Percentiles rank a stretch among this genome's conserved stretches.
Evolutionary conservation across 2,113 vertebrate genomes (phyloP).

Genomic region (Cinclus mexicanus): DNA sequence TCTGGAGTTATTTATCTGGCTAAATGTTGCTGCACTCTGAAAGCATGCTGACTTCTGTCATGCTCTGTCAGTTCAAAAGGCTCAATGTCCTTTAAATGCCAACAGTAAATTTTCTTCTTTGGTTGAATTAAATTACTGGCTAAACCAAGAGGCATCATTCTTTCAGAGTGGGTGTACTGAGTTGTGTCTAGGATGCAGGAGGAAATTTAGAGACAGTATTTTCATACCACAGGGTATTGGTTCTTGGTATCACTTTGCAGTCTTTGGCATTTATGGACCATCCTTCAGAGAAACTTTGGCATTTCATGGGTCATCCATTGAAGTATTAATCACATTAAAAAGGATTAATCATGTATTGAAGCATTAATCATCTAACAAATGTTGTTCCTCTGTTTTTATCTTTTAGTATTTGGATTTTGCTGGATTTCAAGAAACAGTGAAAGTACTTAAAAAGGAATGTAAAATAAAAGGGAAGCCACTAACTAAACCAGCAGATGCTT

Average conservation of each 20-base stretch:
- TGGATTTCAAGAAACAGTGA: conserved; percentile 87
- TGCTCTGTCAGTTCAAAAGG: neutral
- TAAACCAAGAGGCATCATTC: neutral
- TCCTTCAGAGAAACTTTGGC: neutral
- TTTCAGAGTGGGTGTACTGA: neutral
- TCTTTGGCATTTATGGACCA: neutral
- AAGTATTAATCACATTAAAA: neutral
- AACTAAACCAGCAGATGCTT: conserved; percentile 70
- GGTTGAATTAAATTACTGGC: neutral
- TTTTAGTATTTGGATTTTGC: conserved; percentile 89
- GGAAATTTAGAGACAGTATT: neutral
- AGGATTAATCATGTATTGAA: neutral
- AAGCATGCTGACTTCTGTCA: neutral
- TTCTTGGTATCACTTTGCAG: neutral
- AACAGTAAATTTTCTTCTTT: neutral
- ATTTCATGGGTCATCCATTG: neutral
- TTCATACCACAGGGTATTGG: neutral
- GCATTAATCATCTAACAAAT: neutral
- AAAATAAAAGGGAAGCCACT: conserved; percentile 87
- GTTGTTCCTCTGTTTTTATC: neutral
- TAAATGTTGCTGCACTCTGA: neutral
- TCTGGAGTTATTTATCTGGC: neutral
- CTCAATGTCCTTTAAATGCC: neutral
- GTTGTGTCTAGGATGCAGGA: neutral
- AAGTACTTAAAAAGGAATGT: conserved; percentile 89